These are phyloP conservation scores for Choristoneura fumiferana DNA, from an alignment of 1,140 invertebrate species.

Conservation along the genomic window DNA sequence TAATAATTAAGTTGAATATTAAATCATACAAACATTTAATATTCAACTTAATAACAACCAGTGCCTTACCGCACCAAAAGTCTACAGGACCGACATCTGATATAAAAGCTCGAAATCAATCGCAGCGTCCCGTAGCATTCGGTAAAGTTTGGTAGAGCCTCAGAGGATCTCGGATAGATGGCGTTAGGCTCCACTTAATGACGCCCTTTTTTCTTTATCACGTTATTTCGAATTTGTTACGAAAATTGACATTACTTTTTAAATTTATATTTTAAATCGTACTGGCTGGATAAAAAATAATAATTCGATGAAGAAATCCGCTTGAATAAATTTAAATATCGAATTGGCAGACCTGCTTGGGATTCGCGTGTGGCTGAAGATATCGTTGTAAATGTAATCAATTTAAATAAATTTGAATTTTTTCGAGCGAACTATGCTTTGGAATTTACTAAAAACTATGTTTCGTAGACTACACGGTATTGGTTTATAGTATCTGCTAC, in stretches of 20 bases:
- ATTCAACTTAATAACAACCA: conserved; percentile 15
- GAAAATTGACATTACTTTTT: background rate
- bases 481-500: too few species aligned
- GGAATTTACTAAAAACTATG: too few species aligned
- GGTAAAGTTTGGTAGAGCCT: conserved; percentile 64
- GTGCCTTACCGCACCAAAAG: background rate
- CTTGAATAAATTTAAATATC: conserved; percentile 71
- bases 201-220: conserved; percentile 34
- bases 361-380: conserved; percentile 3
- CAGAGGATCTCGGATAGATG: conserved; percentile 73
- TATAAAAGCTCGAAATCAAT: conserved; percentile 14
- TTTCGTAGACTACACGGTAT: too few species aligned
- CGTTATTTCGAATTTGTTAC: background rate
- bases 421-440: too few species aligned
- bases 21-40: conserved; percentile 14
- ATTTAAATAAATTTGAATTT: background rate
- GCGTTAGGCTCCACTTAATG: conserved; percentile 67
- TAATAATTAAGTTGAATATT: conserved; percentile 2
- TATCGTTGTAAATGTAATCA: background rate
- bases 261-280: background rate
- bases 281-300: conserved; percentile 19
- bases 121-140: conserved; percentile 65
- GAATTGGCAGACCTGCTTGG: background rate
- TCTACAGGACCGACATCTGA: background rate
- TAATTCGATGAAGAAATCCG: conserved; percentile 34